Evolutionary conservation across 1,140 invertebrate genomes (phyloP).

Genomic region (Sitophilus oryzae): DNA sequence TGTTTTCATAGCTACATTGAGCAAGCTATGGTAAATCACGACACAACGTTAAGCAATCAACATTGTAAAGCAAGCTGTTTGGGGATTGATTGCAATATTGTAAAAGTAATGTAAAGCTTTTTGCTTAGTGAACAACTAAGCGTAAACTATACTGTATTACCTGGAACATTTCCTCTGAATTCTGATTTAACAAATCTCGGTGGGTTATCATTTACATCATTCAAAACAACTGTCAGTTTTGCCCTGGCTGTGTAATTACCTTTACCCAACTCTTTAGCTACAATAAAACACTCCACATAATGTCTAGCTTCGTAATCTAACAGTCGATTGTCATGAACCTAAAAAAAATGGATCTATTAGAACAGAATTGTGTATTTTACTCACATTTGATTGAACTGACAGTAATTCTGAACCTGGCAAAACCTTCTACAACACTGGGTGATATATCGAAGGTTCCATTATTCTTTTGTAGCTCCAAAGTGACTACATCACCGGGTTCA

Average conservation of each 20-base stretch:
- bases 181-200: constrained; percentile 69
- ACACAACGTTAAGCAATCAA: constrained; percentile 4
- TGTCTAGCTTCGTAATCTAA: constrained; percentile 78
- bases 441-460: constrained; percentile 82
- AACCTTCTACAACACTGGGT: constrained; percentile 79
- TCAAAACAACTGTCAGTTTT: constrained; percentile 71
- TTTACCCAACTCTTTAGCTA: constrained; percentile 70
- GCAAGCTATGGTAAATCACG: too few species aligned
- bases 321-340: constrained; percentile 66
- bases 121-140: too few species aligned
- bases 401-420: constrained; percentile 71
- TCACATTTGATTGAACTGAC: constrained; percentile 46
- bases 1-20: too few species aligned
- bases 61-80: too few species aligned
- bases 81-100: too few species aligned
- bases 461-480: constrained; percentile 69
- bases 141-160: constrained; percentile 1
- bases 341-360: too few species aligned
- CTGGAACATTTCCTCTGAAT: constrained; percentile 52
- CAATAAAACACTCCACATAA: constrained; percentile 68
- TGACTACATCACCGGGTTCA: constrained; percentile 70
- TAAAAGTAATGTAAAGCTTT: too few species aligned
- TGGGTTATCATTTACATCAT: constrained; percentile 85
- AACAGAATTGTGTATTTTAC: not conserved
- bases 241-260: constrained; percentile 66